Conservation (phyloP, 2,113 vertebrate genomes). For the Pica pica region DNA sequence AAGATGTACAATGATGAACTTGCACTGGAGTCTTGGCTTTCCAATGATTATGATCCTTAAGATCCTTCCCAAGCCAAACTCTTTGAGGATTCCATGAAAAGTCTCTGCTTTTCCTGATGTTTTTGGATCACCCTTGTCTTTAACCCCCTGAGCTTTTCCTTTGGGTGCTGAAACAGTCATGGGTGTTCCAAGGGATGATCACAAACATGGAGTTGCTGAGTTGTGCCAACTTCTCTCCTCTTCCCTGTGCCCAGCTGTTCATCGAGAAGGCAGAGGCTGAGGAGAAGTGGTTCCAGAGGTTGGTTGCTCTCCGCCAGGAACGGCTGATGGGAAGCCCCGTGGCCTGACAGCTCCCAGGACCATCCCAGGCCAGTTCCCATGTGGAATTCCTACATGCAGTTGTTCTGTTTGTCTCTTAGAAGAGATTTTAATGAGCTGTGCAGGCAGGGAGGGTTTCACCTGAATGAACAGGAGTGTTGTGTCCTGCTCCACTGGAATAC, state of each 20-base stretch:
- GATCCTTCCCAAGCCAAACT: not conserved
- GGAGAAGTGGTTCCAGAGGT: slow-evolving; percentile 88
- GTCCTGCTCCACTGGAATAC: not conserved
- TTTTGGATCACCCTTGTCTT: not conserved
- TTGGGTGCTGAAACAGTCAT: fast-evolving
- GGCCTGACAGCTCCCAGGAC: slow-evolving; percentile 57
- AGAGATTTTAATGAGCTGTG: not conserved
- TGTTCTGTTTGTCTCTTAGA: not conserved
- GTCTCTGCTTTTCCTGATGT: not conserved
- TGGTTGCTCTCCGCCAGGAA: slow-evolving; percentile 89
- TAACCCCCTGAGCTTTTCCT: not conserved
- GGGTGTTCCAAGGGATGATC: fast-evolving
- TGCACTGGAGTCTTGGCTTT: not conserved
- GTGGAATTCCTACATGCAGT: fast-evolving
- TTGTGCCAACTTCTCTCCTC: not conserved
- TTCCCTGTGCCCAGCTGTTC: slow-evolving; percentile 77
- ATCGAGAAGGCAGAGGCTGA: slow-evolving; percentile 91
- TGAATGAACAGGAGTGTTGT: not conserved
- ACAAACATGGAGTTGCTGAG: not conserved
- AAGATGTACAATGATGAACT: fast-evolving
- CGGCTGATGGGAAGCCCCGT: slow-evolving; percentile 94
- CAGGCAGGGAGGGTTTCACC: not conserved
- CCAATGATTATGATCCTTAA: fast-evolving
- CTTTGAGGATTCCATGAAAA: fast-evolving
- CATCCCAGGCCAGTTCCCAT: not conserved